These are phyloP conservation scores for Blennius ocellaris DNA, from an alignment of 2,113 vertebrate genomes.

Conservation along the genomic window DNA sequence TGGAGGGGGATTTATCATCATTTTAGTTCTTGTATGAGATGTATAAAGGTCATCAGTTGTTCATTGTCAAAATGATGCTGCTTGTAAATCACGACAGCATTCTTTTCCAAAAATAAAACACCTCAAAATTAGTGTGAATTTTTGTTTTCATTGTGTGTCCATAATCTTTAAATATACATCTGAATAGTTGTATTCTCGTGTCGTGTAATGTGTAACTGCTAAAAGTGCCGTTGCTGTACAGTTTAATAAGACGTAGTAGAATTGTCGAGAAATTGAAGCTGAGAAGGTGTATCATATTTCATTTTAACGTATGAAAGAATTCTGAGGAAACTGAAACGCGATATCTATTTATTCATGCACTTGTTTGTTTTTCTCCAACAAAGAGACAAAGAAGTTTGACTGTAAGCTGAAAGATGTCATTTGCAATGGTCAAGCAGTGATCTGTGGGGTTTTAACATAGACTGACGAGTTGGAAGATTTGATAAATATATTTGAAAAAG, in stretches of 20 bases:
- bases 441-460: not conserved
- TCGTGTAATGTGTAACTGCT: no score
- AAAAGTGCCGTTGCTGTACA: no score
- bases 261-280: no score
- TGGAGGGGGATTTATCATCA: not conserved
- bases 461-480: not conserved
- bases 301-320: not conserved
- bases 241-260: no score
- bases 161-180: no score
- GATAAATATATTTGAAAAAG: not conserved
- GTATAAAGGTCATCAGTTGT: not conserved
- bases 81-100: no score
- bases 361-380: not conserved
- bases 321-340: no score
- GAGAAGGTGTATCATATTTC: no score
- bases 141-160: no score
- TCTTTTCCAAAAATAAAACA: not conserved
- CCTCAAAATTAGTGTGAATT: not conserved
- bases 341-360: not conserved
- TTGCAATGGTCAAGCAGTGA: not conserved
- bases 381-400: not conserved
- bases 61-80: no score
- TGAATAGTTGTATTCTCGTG: no score
- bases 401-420: not conserved
- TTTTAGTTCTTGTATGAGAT: not conserved